Evolutionary conservation across 2,113 vertebrate genomes (phyloP).

Genomic region (Colius striatus): DNA sequence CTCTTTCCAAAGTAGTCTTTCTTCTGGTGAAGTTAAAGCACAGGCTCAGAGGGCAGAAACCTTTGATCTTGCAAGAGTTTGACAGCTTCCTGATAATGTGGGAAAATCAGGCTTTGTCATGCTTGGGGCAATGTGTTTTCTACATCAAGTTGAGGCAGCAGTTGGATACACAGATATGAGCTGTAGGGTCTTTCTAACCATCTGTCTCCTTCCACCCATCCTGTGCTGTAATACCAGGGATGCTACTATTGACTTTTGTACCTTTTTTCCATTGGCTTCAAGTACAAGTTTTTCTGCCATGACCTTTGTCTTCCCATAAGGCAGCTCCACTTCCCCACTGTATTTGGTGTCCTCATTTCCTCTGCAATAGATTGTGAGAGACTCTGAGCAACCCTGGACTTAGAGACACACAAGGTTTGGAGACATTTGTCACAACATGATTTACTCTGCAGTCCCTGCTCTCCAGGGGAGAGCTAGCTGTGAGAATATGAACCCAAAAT

Average conservation of each 20-base stretch:
- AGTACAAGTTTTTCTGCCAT: conserved; percentile 27
- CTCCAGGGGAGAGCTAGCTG: neutral
- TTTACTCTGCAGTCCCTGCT: neutral
- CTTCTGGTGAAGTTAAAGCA: neutral
- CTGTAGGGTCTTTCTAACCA: neutral
- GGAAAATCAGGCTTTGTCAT: neutral
- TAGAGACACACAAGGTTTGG: neutral
- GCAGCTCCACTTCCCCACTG: conserved; percentile 27
- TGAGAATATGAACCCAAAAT: accelerated
- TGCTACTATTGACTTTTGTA: neutral
- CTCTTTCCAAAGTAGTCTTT: neutral
- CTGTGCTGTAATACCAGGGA: neutral
- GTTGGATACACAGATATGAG: neutral
- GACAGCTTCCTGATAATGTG: neutral
- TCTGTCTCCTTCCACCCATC: neutral
- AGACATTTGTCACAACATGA: neutral
- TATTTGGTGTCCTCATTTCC: conserved; percentile 40
- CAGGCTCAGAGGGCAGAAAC: neutral
- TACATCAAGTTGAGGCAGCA: neutral
- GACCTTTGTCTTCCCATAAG: conserved; percentile 55
- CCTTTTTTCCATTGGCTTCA: conserved; percentile 29
- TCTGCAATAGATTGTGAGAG: conserved; percentile 13
- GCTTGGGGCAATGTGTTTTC: neutral
- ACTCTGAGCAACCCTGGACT: neutral
- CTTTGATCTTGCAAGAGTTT: neutral